phyloP scores from a whole-genome alignment of 2,797 vertebrate genomes.

The Anguilla pacifica region DNA sequence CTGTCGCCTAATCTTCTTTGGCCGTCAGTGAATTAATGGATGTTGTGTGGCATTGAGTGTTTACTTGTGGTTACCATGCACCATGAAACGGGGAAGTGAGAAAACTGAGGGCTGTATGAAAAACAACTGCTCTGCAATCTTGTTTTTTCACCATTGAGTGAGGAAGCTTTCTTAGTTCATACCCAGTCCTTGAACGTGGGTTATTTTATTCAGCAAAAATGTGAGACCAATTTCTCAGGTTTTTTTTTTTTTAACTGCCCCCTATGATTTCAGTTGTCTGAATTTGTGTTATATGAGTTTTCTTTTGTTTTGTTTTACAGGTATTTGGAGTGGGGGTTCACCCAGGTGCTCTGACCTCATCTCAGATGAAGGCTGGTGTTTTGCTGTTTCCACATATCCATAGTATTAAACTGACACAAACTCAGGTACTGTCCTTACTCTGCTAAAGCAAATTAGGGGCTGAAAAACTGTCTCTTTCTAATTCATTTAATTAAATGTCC shows the following conservation, averaged over 20 bases:
- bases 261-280: background rate
- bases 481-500: background rate
- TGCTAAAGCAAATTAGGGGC: background rate
- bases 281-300: background rate
- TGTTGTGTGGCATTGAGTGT: background rate
- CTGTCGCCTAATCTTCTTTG: background rate
- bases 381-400: constrained; percentile 90
- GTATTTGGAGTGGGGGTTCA: constrained; percentile 86
- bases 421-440: constrained; percentile 79
- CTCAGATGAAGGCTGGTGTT: constrained; percentile 74
- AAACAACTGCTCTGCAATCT: no score
- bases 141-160: background rate
- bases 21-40: background rate
- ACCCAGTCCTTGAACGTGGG: background rate
- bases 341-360: constrained; percentile 70
- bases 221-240: background rate
- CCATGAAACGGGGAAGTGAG: background rate
- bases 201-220: background rate
- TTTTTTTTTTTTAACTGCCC: background rate
- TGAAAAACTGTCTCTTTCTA: background rate
- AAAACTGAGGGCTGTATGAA: background rate
- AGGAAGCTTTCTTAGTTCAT: background rate
- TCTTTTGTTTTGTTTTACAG: constrained; percentile 60
- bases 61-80: background rate
- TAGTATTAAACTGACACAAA: constrained; percentile 88